Conservation (phyloP, 2,888 invertebrate genomes). For the Chalcis sispes region DNA sequence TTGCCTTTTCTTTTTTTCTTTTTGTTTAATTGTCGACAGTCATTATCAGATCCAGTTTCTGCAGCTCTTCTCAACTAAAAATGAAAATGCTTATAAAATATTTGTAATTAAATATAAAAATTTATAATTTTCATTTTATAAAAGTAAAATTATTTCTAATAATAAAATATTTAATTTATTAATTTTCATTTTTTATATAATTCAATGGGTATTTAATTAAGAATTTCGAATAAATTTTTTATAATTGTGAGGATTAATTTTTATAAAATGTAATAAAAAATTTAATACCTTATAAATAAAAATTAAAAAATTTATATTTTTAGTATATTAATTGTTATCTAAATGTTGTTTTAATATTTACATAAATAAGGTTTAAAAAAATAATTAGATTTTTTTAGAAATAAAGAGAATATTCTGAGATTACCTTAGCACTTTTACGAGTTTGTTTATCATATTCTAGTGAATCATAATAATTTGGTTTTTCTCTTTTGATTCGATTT, state of each 20-base stretch:
- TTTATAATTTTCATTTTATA: neutral
- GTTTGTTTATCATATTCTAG: constrained; percentile 88
- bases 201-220: neutral
- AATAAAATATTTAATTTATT: constrained; percentile 5
- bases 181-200: constrained; percentile 9
- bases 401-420: constrained; percentile 1
- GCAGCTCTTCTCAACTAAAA: constrained; percentile 71
- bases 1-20: constrained; percentile 74
- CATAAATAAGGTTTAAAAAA: neutral
- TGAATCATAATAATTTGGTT: constrained; percentile 90
- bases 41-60: constrained; percentile 72
- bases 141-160: neutral
- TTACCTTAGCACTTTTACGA: constrained; percentile 79
- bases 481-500: constrained; percentile 84
- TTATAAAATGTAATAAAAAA: neutral
- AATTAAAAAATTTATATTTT: neutral
- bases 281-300: neutral
- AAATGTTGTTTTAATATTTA: constrained; percentile 8
- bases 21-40: constrained; percentile 73
- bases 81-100: constrained; percentile 12
- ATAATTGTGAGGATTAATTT: neutral
- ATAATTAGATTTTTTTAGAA: constrained; percentile 14
- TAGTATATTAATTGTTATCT: neutral
- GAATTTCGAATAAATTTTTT: neutral
- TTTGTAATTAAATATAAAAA: neutral